phyloP scores from a whole-genome alignment of 2,888 invertebrate species.

The Liodrosophila aerea region DNA sequence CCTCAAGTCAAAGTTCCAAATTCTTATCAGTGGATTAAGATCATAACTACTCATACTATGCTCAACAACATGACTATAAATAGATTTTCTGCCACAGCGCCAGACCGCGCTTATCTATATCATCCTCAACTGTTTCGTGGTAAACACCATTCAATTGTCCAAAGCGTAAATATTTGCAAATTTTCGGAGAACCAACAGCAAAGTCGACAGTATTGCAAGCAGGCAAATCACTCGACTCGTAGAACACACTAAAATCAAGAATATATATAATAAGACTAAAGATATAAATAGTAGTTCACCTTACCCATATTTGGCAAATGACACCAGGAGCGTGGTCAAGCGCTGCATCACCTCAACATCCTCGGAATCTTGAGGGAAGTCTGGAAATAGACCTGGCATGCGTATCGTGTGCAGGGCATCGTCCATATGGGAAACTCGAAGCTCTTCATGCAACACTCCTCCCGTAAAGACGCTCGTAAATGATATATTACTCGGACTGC shows the following conservation, averaged over 20 bases:
- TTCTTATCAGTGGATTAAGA: no score
- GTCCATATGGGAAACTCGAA: conserved; percentile 83
- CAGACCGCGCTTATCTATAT: conserved; percentile 37
- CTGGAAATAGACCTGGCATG: conserved; percentile 78
- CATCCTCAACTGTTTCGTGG: conserved; percentile 27
- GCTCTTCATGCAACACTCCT: conserved; percentile 33
- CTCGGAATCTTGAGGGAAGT: conserved; percentile 66
- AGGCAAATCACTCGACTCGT: conserved; percentile 10
- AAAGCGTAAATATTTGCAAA: conserved; percentile 77
- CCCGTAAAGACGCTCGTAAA: conserved; percentile 71
- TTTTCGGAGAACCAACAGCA: conserved; percentile 18
- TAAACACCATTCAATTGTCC: conserved; percentile 44
- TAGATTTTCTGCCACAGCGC: conserved; percentile 48
- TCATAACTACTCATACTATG: not conserved
- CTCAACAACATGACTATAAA: conserved; percentile 10
- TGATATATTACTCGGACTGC: conserved; percentile 75
- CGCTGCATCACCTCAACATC: conserved; percentile 79
- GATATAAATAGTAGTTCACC: not conserved
- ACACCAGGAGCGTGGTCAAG: conserved; percentile 81
- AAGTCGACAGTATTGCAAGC: conserved; percentile 53
- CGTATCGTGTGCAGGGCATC: conserved; percentile 83
- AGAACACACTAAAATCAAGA: conserved; percentile 33
- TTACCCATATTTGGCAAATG: conserved; percentile 83
- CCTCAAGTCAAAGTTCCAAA: no score
- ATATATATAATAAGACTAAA: not conserved